Base-by-base conservation (phyloP, 2,113 vertebrate species). In the Lipophrys pholis region DNA sequence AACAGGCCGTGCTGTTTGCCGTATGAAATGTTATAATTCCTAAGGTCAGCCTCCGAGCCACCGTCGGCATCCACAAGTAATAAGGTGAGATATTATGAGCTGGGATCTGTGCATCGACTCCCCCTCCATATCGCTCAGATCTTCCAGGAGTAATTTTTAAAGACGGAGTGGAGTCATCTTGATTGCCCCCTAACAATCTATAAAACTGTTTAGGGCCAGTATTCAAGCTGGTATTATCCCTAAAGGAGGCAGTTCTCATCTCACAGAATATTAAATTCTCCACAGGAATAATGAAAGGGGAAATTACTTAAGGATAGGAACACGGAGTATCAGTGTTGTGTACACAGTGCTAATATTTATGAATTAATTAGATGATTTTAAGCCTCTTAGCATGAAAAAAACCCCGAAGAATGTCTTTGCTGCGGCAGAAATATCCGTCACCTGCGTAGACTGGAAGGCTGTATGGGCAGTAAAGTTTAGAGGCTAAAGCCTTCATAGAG, bases 261-360 rank as follows among this genome's bases (percentile, higher is more conserved):
- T 89, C 76, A 80, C 73, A 73, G 69, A 87, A 89, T 92, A 89
- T 88, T 90, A 89, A 78, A 91, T 86, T 87, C 81, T 80, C 83
- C 69, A 52, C 80, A 85, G 83, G 86, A 87, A 86, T 87, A 87
- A 87, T 84, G 82, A 89, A 85, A 88, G 78, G 64, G 79, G 84
- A 87, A 80, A 88, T 85, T 81, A 90, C 76, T 87, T 85, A 90
- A 90, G 78, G 65, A 83, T 39, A 62, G 46, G 62, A 84, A 78
- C 71, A 73, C 45, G 60, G 62, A 67, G 78, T 68, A 75, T 36
- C 66, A 59, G 71, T 76, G 71, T 80, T 80, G 73, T 78, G 80
- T 69, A 72, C 69, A 78, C 74, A 81, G 55, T 60, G 71, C 67
- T 69, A 69, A 81, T 70, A 83, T 85, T 70, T 80, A 78, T 9